Evolutionary conservation across 92 coral and sea anemone genomes (phyloP), one percentile per base, ranked within the genome.

Genomic region (Epizoanthus fatuus): DNA sequence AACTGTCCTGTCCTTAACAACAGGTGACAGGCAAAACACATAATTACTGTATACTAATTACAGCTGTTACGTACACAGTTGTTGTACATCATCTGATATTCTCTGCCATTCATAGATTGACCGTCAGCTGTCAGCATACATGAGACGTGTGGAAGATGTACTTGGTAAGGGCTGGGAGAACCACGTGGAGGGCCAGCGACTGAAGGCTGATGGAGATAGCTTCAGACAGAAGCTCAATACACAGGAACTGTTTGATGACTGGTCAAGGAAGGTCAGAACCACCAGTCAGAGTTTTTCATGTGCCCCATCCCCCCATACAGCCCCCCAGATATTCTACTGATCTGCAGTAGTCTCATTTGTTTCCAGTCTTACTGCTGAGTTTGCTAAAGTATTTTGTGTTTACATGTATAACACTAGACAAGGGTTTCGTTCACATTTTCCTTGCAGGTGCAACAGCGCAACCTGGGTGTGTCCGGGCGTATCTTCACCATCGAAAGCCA

Each of bases 131-230:
- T 91, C 98, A 44, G 99, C 99, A 4, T 97, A 97, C 88, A 94
- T 97, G 93, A 86, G 96, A 5, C 96, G 99, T 53, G 99, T 97
- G 52, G 99, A 97, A 74, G 99, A 97, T 83, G 99, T 97, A 15
- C 94, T 97, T 49, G 99, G 99, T 15, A 97, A 97, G 67, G 99
- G 99, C 54, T 97, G 99, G 99, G 99, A 97, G 74, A 97, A 92
- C 74, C 99, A 97, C 87, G 99, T 97, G 1, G 99, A 97, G 74
- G 99, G 99, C 4, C 99, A 97, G 86, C 90, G 97, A 76, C 91
- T 97, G 13, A 97, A 97, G 83, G 99, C 97, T 53, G 99, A 97
- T 83, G 99, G 99, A 1, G 99, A 97, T 76, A 97, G 95, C 88
- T 97, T 97, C 86, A 93, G 98, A 45, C 98, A 91, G 84, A 97